These are phyloP conservation scores for Leptatherina wallacei DNA, from an alignment of 2,797 vertebrate species.

Conservation along the genomic window DNA sequence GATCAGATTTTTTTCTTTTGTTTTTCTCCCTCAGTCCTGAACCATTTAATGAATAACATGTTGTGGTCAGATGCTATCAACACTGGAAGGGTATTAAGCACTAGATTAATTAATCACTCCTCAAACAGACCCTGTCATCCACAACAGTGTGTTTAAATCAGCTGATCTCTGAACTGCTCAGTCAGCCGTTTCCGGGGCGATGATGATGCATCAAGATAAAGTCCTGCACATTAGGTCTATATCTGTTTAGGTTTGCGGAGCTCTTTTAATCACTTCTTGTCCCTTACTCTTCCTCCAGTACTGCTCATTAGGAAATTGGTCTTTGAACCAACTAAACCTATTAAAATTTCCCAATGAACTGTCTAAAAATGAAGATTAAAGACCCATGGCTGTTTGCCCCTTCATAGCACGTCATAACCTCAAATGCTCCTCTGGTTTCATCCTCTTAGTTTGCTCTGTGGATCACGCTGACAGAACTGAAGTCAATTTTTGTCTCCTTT, in stretches of 20 bases:
- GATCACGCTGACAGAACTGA: slow-evolving; percentile 39
- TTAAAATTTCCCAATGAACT: slow-evolving; percentile 53
- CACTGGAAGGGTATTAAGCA: slow-evolving; percentile 42
- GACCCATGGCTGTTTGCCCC: slow-evolving; percentile 38
- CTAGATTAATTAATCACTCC: slow-evolving; percentile 67
- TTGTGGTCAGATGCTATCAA: slow-evolving; percentile 44
- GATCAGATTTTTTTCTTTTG: slow-evolving; percentile 11
- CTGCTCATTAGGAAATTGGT: slow-evolving; percentile 55
- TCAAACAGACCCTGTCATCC: slow-evolving; percentile 45
- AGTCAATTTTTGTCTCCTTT: slow-evolving; percentile 54
- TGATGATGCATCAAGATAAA: slow-evolving; percentile 37
- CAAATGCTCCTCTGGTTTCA: slow-evolving; percentile 3
- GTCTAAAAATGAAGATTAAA: slow-evolving; percentile 52
- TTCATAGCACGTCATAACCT: slow-evolving; percentile 32
- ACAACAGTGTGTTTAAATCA: slow-evolving; percentile 19
- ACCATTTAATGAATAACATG: slow-evolving; percentile 32
- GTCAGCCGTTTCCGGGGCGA: background rate
- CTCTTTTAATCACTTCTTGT: slow-evolving; percentile 24
- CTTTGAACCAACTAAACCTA: slow-evolving; percentile 44
- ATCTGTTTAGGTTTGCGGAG: slow-evolving; percentile 23
- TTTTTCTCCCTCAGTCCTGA: slow-evolving; percentile 23
- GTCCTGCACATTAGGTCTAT: background rate
- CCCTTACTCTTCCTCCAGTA: background rate
- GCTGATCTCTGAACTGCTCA: slow-evolving; percentile 31
- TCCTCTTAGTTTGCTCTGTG: slow-evolving; percentile 7